Conservation (phyloP, 2,113 vertebrate species). For the Cairina moschata region DNA sequence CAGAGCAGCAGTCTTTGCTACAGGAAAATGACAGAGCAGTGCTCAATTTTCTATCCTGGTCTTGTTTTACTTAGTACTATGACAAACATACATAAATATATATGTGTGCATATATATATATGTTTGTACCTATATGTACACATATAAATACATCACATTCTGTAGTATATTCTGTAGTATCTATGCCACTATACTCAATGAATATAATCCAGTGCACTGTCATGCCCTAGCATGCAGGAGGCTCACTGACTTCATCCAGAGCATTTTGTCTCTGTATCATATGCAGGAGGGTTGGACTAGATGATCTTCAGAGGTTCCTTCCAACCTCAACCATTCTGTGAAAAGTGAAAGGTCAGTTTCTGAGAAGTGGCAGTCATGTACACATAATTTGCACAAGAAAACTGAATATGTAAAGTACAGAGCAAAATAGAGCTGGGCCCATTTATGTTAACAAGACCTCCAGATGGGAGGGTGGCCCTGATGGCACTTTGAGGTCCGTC, state of each 20-base stretch:
- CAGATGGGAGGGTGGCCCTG: background rate
- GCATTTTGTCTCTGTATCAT: fast-evolving
- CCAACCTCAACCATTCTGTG: no score
- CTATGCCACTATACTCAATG: background rate
- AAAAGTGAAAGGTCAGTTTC: background rate
- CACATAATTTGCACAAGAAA: background rate
- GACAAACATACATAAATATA: background rate
- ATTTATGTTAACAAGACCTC: background rate
- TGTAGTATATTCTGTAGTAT: background rate
- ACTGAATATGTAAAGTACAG: background rate
- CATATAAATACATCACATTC: fast-evolving
- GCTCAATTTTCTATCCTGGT: background rate
- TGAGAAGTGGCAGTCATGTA: background rate
- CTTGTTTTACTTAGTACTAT: background rate
- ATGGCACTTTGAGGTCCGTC: background rate
- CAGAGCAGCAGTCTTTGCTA: background rate
- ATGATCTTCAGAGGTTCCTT: no score
- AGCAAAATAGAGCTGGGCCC: background rate
- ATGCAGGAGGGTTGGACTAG: no score
- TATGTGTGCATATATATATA: background rate
- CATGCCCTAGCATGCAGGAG: background rate
- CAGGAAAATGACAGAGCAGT: fast-evolving
- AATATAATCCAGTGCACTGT: background rate
- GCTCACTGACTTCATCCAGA: background rate
- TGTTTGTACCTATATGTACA: no score